A percentile compares a stretch with the other conserved stretches of the same genome.
phyloP scores from a whole-genome alignment of 2,888 invertebrate genomes.

The Trissolcus brochymenae region DNA sequence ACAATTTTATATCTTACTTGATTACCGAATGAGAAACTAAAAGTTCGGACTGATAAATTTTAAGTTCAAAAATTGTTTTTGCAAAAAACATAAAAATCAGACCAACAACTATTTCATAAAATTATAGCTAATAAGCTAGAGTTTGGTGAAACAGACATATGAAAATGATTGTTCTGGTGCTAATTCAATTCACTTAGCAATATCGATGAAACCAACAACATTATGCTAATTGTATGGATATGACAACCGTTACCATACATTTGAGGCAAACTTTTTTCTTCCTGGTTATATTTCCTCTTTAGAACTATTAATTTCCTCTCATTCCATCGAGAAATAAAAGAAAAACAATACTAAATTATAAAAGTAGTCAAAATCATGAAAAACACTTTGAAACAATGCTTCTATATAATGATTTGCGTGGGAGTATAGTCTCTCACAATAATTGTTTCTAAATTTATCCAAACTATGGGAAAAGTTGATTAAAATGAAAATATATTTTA shows the following conservation, averaged over 20 bases:
- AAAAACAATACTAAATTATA: not conserved
- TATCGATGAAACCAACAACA: conserved; percentile 37
- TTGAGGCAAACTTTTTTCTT: conserved; percentile 6
- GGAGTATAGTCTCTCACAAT: too few relatives aligned
- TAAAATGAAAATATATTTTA: too few relatives aligned
- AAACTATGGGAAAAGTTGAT: too few relatives aligned
- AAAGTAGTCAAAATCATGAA: not conserved
- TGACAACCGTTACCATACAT: conserved; percentile 10
- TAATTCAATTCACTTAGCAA: conserved; percentile 45
- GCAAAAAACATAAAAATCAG: not conserved
- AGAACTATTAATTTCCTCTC: conserved; percentile 4
- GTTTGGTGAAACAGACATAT: not conserved
- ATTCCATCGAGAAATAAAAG: not conserved
- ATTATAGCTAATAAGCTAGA: not conserved
- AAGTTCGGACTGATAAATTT: not conserved
- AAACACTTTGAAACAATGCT: conserved; percentile 1
- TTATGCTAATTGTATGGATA: conserved; percentile 33
- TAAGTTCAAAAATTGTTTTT: not conserved
- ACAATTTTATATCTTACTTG: too few relatives aligned
- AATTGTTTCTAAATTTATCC: too few relatives aligned
- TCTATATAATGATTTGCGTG: too few relatives aligned
- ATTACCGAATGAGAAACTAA: too few relatives aligned
- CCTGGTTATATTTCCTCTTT: conserved; percentile 4
- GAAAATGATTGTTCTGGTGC: conserved; percentile 29
- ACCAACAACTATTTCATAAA: not conserved